phyloP scores from a whole-genome alignment of 2,888 invertebrate genomes.

The Pediacus dermestoides region DNA sequence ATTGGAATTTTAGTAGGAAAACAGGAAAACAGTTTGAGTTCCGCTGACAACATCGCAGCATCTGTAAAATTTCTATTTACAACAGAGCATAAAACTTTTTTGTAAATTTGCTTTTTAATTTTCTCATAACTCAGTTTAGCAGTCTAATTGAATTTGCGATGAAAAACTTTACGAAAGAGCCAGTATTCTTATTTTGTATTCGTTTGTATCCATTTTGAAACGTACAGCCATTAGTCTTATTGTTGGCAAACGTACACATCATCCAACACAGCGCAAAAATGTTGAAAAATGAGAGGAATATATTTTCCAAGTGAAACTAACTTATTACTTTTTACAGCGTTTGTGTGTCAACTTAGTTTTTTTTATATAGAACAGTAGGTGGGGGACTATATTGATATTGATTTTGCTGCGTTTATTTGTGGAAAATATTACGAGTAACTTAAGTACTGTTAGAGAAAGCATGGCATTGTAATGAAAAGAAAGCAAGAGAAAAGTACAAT shows the following conservation, averaged over 20 bases:
- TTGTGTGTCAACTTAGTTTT: no score
- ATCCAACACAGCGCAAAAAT: background rate
- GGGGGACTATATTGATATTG: no score
- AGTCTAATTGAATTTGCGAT: conserved; percentile 42
- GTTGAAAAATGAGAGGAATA: no score
- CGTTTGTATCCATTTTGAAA: conserved; percentile 26
- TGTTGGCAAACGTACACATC: conserved; percentile 17
- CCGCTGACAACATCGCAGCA: no score
- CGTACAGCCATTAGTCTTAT: conserved; percentile 27
- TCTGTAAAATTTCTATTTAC: no score
- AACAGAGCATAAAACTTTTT: conserved; percentile 40
- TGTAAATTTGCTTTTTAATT: conserved; percentile 43
- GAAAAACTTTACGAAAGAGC: conserved; percentile 34
- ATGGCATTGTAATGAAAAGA: background rate
- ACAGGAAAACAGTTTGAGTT: no score
- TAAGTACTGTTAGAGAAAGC: no score
- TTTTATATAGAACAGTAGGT: no score
- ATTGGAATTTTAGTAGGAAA: no score
- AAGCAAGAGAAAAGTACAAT: conserved; percentile 2
- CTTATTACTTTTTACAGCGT: no score
- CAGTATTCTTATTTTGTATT: conserved; percentile 31
- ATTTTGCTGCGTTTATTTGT: background rate
- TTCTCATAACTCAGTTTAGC: conserved; percentile 40
- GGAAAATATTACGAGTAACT: conserved; percentile 1
- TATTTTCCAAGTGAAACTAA: no score